Percentiles rank a stretch among this genome's conserved stretches.
These are phyloP conservation scores for Listrodromus nycthemerus DNA, from an alignment of 2,888 invertebrate species.

Conservation along the genomic window DNA sequence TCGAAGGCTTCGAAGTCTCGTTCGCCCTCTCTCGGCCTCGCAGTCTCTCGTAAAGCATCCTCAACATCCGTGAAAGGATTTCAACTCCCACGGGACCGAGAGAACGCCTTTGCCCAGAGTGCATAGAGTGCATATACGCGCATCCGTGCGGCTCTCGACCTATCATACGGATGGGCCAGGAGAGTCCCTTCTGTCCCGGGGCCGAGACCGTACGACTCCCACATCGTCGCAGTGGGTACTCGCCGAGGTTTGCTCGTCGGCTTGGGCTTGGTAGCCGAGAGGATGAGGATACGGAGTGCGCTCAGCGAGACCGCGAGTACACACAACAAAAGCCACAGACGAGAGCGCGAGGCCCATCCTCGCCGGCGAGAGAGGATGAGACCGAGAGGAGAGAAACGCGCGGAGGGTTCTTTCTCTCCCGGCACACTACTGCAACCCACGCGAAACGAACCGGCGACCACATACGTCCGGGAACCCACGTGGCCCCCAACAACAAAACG, in stretches of 20 bases:
- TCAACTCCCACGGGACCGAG: constrained; percentile 76
- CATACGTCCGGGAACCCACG: constrained; percentile 74
- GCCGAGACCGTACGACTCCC: constrained; percentile 66
- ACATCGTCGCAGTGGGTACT: constrained; percentile 63
- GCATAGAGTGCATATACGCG: constrained; percentile 46
- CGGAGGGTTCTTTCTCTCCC: constrained; percentile 19
- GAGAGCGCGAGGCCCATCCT: constrained; percentile 53
- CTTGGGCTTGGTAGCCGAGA: constrained; percentile 46
- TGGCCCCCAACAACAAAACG: constrained; percentile 58
- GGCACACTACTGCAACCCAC: constrained; percentile 69
- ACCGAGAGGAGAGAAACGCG: constrained; percentile 47
- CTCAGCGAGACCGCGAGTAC: constrained; percentile 47
- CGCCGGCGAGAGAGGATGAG: constrained; percentile 61
- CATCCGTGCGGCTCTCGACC: constrained; percentile 58
- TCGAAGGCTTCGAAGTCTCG: constrained; percentile 72
- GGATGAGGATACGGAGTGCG: constrained; percentile 39
- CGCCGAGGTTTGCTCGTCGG: constrained; percentile 2
- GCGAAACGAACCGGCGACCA: constrained; percentile 69
- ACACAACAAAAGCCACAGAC: constrained; percentile 52
- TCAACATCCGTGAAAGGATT: constrained; percentile 79
- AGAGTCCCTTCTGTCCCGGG: constrained; percentile 47
- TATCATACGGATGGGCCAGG: constrained; percentile 32
- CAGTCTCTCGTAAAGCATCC: constrained; percentile 76
- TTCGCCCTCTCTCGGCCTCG: constrained; percentile 46
- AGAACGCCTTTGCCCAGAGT: constrained; percentile 51